phyloP scores from a whole-genome alignment of 2,888 invertebrate genomes.

The Drosophila bunnanda region DNA sequence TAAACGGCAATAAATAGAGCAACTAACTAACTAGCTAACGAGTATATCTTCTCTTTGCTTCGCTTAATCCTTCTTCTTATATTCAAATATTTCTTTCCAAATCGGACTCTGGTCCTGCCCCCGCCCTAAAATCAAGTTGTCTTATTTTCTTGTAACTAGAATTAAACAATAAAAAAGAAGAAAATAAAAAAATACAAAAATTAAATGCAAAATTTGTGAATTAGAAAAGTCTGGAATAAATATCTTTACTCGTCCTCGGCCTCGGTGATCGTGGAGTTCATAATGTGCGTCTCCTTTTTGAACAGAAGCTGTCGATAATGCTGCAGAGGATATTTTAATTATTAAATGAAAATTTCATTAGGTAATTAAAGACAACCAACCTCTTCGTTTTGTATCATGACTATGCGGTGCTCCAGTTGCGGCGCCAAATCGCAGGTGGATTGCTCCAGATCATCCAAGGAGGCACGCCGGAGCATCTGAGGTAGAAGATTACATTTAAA shows the following conservation, averaged over 20 bases:
- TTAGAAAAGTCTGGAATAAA: constrained; percentile 19
- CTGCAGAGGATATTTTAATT: constrained; percentile 47
- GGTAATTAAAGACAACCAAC: constrained; percentile 85
- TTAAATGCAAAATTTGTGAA: constrained; percentile 57
- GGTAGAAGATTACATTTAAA: neutral
- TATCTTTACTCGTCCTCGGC: constrained; percentile 87
- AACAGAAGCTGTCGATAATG: constrained; percentile 83
- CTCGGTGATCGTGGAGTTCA: constrained; percentile 89
- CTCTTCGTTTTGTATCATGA: constrained; percentile 90
- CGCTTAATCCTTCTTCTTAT: neutral
- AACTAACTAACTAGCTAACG: constrained; percentile 54
- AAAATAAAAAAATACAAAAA: constrained; percentile 45
- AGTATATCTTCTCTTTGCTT: constrained; percentile 34
- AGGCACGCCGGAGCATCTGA: constrained; percentile 89
- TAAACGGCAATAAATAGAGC: constrained; percentile 64
- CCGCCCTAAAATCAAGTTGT: constrained; percentile 54
- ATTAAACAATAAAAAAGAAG: constrained; percentile 36
- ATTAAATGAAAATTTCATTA: neutral
- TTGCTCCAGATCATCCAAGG: constrained; percentile 92
- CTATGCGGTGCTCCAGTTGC: constrained; percentile 92
- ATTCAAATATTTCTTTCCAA: constrained; percentile 61
- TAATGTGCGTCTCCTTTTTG: constrained; percentile 86
- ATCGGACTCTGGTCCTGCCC: constrained; percentile 48
- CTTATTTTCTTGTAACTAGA: constrained; percentile 61
- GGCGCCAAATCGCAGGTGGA: constrained; percentile 93